Conservation (phyloP, 1,140 invertebrate genomes). For the Philotrypesis tridentata region DNA sequence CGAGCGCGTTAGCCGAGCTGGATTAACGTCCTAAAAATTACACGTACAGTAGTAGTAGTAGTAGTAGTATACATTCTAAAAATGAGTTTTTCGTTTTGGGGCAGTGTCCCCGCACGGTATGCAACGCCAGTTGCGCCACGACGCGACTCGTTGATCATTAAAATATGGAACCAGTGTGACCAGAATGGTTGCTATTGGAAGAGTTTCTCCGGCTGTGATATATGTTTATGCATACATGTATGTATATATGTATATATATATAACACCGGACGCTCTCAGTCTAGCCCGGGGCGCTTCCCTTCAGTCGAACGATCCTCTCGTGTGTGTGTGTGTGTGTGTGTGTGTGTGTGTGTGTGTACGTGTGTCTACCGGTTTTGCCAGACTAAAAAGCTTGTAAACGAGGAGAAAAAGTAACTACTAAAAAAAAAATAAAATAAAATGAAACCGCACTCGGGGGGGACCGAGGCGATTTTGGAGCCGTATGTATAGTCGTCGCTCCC, state of each 20-base stretch:
- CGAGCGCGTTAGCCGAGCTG: not conserved
- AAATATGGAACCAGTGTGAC: conserved; percentile 75
- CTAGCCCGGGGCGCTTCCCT: conserved; percentile 61
- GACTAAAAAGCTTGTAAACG: not conserved
- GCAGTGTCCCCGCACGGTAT: conserved; percentile 69
- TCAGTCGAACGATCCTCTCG: not conserved
- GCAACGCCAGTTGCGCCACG: conserved; percentile 67
- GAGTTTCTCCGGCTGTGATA: conserved; percentile 64
- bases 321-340: no score
- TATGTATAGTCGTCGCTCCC: conserved; percentile 29
- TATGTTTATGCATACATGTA: not conserved
- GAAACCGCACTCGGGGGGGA: no score
- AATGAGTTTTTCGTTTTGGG: not conserved
- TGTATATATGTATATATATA: not conserved
- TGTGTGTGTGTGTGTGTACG: no score
- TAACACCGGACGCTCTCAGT: conserved; percentile 65
- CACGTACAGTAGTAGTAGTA: no score
- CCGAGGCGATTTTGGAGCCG: conserved; percentile 44
- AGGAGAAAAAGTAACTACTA: no score
- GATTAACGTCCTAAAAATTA: not conserved
- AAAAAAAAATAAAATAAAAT: no score
- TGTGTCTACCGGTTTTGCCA: not conserved
- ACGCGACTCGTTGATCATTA: conserved; percentile 63
- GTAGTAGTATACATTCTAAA: not conserved
- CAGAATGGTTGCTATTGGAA: conserved; percentile 75